Base-by-base conservation (phyloP, 2,797 vertebrate species). In the Phoeniculus purpureus region DNA sequence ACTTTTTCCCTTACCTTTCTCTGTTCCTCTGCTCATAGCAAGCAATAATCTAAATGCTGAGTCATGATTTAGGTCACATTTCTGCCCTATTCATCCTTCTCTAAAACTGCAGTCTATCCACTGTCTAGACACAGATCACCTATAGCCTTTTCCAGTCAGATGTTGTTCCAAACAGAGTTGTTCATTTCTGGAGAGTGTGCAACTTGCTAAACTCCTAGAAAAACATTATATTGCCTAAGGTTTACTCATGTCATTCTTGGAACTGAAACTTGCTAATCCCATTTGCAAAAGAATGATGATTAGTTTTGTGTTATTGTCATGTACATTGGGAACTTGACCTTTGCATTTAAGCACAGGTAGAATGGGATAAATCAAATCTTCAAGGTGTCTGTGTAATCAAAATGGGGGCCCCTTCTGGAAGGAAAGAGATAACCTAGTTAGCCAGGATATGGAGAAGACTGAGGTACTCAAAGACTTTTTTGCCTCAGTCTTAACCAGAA, bases 331-430 rank as follows among this genome's bases (percentile, higher is more conserved):
- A 91, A 79, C 20, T n/a, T 92, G 60, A 88, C 71, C 74, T 93
- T 95, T 91, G 13, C 37, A 45, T 70, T 51, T 78, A 61, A 90
- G 37, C 51, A 50, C 45, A 59, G 54, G 7, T 73, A 70, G 29
- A 90, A 23, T 68, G 48, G 50, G 32, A 80, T 26, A 81, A 92
- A 93, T 81, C 68, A 71, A 37, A 61, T 77, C 73, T 92, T 78
- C 70, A 65, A n/a, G 59, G 26, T 37, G 65, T 29, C 82, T 68
- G 19, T 71, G 43, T 80, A 81, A 85, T 92, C 59, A 87, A 43
- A 43, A 43, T 43, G 43, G 10, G 43, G 43, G 13, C 43, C 43
- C 43, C 43, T 13, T 43, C 43, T 43, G 43, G 43, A 43, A 43
- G 43, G 43, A 43, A 43, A 43, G 9, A 15, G 43, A 43, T 43